Evolutionary conservation across 2,113 vertebrate species (phyloP).

Genomic region (Girardinichthys multiradiatus): DNA sequence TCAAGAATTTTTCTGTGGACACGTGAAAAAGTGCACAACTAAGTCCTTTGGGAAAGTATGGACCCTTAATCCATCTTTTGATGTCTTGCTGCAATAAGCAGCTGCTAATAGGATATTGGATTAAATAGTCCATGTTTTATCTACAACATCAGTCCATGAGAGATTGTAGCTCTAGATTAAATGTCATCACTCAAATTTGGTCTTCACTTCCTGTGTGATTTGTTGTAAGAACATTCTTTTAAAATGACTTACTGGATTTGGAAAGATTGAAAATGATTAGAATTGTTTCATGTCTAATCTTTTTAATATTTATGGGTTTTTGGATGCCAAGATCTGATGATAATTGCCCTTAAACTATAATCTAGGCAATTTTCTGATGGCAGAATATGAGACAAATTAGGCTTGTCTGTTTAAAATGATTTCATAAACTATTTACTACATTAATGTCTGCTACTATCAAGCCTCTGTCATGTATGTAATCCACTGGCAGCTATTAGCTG

Average conservation of each 20-base stretch:
- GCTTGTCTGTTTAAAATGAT: conserved; percentile 14
- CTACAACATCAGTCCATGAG: background rate
- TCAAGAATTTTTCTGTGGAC: background rate
- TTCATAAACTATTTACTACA: background rate
- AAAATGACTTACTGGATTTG: background rate
- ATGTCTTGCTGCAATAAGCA: background rate
- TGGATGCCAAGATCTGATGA: background rate
- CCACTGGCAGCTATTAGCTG: conserved; percentile 37
- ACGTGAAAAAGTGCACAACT: background rate
- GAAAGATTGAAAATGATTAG: background rate
- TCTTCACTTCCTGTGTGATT: background rate
- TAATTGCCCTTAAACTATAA: background rate
- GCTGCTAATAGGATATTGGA: background rate
- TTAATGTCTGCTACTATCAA: conserved; percentile 28
- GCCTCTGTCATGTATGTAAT: conserved; percentile 25
- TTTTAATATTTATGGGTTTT: background rate
- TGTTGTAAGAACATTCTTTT: background rate
- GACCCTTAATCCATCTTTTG: no score
- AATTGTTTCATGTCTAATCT: background rate
- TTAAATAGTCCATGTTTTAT: background rate
- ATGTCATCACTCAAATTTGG: background rate
- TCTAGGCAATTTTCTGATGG: conserved; percentile 8
- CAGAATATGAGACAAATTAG: background rate
- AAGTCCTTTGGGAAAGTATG: no score
- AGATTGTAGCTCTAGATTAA: background rate